These are phyloP conservation scores for Macaria notata DNA, from an alignment of 2,888 invertebrate genomes.

Conservation along the genomic window DNA sequence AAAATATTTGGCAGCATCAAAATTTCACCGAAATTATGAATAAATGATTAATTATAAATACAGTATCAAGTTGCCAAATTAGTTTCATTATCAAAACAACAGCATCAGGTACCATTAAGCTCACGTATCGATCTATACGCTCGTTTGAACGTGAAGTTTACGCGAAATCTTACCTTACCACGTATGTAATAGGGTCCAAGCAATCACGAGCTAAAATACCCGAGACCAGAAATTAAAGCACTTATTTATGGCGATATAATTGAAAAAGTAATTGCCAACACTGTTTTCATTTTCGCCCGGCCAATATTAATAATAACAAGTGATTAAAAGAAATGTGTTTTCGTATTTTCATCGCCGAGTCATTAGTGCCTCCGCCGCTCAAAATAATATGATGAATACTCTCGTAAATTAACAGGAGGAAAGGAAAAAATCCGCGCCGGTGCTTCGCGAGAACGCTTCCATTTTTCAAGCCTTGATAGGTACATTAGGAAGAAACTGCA, in stretches of 20 bases:
- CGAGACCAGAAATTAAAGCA: conserved; percentile 13
- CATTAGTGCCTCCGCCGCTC: conserved; percentile 32
- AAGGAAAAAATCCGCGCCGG: conserved; percentile 40
- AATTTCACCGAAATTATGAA: no score
- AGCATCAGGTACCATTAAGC: conserved; percentile 1
- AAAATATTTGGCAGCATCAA: no score
- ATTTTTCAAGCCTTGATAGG: conserved; percentile 61
- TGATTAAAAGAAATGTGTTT: conserved; percentile 34
- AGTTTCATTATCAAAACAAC: background rate
- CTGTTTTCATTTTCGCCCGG: conserved; percentile 18
- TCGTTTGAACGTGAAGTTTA: background rate
- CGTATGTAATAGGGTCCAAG: conserved; percentile 4
- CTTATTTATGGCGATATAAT: conserved; percentile 16
- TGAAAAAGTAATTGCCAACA: conserved; percentile 19
- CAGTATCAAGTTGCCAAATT: no score
- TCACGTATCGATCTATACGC: background rate
- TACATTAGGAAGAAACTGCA: conserved; percentile 62
- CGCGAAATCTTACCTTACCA: background rate
- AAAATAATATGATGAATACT: conserved; percentile 48
- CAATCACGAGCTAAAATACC: conserved; percentile 1
- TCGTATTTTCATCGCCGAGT: conserved; percentile 36
- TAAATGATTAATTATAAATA: no score
- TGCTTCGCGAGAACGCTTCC: conserved; percentile 45
- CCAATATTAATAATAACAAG: conserved; percentile 22
- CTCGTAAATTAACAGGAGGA: conserved; percentile 48